Percentiles rank a stretch among this genome's conserved stretches.
phyloP scores from a whole-genome alignment of 1,140 invertebrate genomes.

The Lethocerus indicus region DNA sequence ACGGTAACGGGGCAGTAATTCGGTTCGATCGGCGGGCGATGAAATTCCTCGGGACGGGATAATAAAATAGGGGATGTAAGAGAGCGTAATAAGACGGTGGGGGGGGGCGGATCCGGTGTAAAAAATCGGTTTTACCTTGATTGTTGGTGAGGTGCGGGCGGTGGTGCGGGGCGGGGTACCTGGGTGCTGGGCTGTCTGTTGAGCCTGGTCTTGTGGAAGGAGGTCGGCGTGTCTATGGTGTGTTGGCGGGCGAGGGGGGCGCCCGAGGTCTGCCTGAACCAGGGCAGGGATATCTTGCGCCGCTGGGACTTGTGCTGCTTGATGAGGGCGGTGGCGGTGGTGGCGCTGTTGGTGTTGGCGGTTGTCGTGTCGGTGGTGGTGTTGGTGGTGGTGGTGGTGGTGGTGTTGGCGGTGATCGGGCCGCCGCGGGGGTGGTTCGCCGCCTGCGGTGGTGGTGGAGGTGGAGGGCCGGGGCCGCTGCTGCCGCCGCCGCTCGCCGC shows the following conservation, averaged over 20 bases:
- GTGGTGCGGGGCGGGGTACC: constrained; percentile 1
- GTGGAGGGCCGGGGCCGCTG: constrained; percentile 15
- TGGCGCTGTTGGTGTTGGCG: constrained; percentile 23
- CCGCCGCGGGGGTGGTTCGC: constrained; percentile 12
- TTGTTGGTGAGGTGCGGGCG: no score
- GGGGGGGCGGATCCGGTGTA: no score
- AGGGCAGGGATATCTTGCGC: constrained; percentile 72
- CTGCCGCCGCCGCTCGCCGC: constrained; percentile 23
- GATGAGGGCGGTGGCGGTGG: constrained; percentile 24
- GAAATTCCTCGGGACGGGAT: neutral
- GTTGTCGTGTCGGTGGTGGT: constrained; percentile 17
- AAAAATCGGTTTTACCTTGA: no score
- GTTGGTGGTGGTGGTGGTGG: constrained; percentile 17
- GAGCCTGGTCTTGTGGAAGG: constrained; percentile 51
- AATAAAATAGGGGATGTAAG: neutral
- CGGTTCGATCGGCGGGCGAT: neutral
- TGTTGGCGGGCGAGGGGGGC: constrained; percentile 64
- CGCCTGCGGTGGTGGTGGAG: constrained; percentile 16
- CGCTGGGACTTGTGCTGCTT: constrained; percentile 21
- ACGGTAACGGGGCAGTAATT: no score
- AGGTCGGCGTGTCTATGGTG: constrained; percentile 74
- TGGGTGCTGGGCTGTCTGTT: constrained; percentile 35
- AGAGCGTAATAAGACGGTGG: no score
- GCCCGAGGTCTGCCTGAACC: constrained; percentile 64
- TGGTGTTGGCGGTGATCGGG: constrained; percentile 7